Conservation (phyloP, 2,888 invertebrate genomes). For the Pemphredon lugubris region DNA sequence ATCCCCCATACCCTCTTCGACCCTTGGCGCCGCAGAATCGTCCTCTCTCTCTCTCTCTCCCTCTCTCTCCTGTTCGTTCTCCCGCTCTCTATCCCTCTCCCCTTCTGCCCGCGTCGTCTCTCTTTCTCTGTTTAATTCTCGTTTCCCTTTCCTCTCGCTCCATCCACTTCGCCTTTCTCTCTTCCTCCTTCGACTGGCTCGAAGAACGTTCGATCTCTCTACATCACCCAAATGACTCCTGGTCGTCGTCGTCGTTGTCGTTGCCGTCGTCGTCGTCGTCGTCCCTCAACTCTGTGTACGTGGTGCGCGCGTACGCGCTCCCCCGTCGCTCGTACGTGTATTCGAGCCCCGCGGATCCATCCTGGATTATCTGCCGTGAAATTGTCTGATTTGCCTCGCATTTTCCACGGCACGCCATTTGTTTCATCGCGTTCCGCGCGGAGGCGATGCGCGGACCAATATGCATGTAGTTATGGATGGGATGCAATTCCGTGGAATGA, state of each 20-base stretch:
- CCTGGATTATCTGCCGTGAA: constrained; percentile 71
- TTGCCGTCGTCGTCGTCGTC: constrained; percentile 1
- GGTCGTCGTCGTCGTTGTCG: constrained; percentile 26
- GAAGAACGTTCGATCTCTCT: constrained; percentile 59
- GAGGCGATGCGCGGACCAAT: constrained; percentile 38
- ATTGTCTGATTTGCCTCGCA: constrained; percentile 75
- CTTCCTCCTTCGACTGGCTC: constrained; percentile 15
- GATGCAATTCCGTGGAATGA: constrained; percentile 47
- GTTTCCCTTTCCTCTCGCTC: neutral
- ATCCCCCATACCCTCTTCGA: constrained; percentile 20
- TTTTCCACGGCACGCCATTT: constrained; percentile 69
- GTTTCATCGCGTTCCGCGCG: constrained; percentile 61
- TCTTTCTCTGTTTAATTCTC: neutral
- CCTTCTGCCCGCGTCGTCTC: neutral
- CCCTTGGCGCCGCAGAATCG: constrained; percentile 14
- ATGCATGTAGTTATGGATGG: constrained; percentile 45
- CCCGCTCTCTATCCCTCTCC: neutral
- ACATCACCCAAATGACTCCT: constrained; percentile 63
- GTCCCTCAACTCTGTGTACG: neutral
- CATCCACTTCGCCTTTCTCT: neutral
- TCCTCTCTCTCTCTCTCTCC: constrained; percentile 13
- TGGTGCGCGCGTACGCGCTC: neutral
- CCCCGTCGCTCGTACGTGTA: constrained; percentile 8
- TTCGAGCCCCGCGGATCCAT: constrained; percentile 44
- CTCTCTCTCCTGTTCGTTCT: neutral